Evolutionary conservation across 2,797 vertebrate species (phyloP).

Genomic region (Chromis chromis): DNA sequence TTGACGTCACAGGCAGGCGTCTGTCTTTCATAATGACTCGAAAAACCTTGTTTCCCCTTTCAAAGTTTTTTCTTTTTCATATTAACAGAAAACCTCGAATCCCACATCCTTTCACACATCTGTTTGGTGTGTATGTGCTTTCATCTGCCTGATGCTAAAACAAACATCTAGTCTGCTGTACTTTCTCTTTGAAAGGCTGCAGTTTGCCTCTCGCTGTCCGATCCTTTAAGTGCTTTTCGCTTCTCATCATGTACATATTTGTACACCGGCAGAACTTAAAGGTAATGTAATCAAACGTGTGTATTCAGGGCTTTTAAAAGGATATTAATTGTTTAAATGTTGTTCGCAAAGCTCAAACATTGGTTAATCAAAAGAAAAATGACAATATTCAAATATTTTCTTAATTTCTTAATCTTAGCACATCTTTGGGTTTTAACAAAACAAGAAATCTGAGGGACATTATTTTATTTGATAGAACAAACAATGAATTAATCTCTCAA

Average conservation of each 20-base stretch:
- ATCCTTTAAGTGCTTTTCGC: background rate
- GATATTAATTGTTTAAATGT: background rate
- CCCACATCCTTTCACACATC: background rate
- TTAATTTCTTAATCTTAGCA: too few species aligned
- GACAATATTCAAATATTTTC: too few species aligned
- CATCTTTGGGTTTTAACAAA: too few species aligned
- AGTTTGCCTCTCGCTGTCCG: background rate
- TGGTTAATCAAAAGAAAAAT: background rate
- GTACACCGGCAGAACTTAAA: background rate
- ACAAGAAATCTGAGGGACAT: background rate
- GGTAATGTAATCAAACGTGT: background rate
- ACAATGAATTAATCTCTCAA: background rate
- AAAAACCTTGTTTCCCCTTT: background rate
- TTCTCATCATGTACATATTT: background rate
- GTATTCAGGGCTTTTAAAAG: background rate
- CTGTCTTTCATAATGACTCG: background rate
- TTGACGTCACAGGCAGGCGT: rapidly evolving
- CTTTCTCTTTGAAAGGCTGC: background rate
- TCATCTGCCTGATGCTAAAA: background rate
- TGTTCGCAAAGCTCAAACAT: background rate
- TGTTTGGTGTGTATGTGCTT: background rate
- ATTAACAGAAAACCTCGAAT: background rate
- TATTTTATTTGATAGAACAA: background rate
- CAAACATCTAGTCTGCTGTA: background rate
- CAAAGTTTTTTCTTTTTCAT: background rate